A percentile compares a stretch with the other conserved stretches of the same genome.
These are phyloP conservation scores for Isichthys henryi DNA, from an alignment of 2,113 vertebrate species.

Conservation along the genomic window DNA sequence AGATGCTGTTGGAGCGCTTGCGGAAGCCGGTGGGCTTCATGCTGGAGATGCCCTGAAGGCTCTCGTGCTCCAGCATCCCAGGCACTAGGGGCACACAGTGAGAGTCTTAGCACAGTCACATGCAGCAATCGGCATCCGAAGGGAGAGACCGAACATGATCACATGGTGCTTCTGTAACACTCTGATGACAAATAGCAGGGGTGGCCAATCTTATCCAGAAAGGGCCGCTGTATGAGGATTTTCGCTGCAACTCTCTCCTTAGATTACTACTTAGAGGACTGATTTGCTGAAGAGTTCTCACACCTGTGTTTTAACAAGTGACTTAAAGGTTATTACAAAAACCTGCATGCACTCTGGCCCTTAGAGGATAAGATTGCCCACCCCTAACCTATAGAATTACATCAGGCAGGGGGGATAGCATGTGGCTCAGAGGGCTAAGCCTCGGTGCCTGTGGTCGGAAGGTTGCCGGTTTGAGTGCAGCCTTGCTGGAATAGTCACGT, in stretches of 20 bases:
- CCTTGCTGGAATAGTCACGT: background rate
- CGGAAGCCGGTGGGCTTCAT: slow-evolving; percentile 90
- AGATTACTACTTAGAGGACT: no score
- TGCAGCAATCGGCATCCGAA: background rate
- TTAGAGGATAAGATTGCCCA: no score
- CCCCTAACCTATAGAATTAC: background rate
- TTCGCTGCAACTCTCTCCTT: no score
- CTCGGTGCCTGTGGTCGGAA: background rate
- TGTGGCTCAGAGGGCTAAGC: no score
- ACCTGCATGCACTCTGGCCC: no score
- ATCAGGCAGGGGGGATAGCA: background rate
- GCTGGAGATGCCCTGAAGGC: slow-evolving; percentile 89
- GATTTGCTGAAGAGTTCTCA: no score
- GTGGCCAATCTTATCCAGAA: no score
- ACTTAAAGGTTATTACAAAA: no score
- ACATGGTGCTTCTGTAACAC: background rate
- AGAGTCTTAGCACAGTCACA: background rate
- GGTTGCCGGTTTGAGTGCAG: background rate
- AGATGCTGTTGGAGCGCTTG: slow-evolving; percentile 82
- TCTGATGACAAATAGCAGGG: background rate
- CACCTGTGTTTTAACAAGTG: no score
- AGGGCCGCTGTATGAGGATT: no score
- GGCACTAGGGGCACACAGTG: slow-evolving; percentile 61
- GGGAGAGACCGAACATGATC: background rate
- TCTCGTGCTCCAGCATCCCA: slow-evolving; percentile 91